Evolutionary conservation across 2,113 vertebrate species (phyloP), one percentile per base, ranked within the genome.

Genomic region (Perccottus glenii): DNA sequence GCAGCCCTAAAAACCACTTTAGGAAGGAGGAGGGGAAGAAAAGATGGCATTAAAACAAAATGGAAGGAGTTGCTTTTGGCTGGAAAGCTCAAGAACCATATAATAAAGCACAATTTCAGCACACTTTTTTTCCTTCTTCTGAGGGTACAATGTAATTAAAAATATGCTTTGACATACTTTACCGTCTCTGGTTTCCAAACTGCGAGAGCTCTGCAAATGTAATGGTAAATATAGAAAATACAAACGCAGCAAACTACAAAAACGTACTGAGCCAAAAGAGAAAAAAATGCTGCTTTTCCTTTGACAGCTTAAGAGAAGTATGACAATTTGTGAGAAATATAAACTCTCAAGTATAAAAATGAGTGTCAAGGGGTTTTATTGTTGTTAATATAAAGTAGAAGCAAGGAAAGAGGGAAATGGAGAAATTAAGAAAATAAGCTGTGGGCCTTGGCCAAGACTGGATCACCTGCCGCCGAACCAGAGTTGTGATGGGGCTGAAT

Each of bases 51-150:
- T 87, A 71, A 83, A 87, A 89, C 82, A 85, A 90, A 85, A 85
- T 49, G 44, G 68, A 87, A 84, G 61, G 60, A 83, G 79, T 77
- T 89, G 67, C 77, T 85, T 72, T 85, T 86, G 80, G 84, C 85
- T 69, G 15, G 38, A 73, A 70, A 72, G 69, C 74, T 78, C 16
- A 59, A 77, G 71, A 81, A 89, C 73, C 72, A 74, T 86, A 89
- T 91, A 91, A 93, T 90, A 88, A 85, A 87, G 78, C 71, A 19
- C 77, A 78, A 90, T 88, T 90, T 89, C 56, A 81, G 83, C 64
- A 27, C 73, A 51, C 38, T 52, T 51, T 60, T 75, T 75, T 68
- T 40, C 55, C 42, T 63, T 32, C 57, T 77, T 82, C 44, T 19
- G 75, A 70, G 60, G 68, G 62, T 57, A 80, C 43, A 16, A 62